Evolutionary conservation across 2,113 vertebrate genomes (phyloP), one percentile per base, ranked within the genome.

Genomic region (Rattus norvegicus): DNA sequence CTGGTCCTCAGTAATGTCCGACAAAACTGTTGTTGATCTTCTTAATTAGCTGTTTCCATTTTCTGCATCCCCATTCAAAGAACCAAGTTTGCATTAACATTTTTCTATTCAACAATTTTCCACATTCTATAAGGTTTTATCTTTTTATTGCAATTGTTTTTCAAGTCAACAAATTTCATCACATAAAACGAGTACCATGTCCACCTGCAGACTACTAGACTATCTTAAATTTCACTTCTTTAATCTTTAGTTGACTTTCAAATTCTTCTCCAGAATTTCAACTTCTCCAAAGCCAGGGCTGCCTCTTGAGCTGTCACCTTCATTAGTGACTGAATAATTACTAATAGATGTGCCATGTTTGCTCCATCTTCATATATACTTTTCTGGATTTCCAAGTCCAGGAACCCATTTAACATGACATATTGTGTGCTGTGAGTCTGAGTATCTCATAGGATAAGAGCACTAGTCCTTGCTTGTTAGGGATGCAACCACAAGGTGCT

Each of bases 1-100:
- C 61, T 99, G 99, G 96, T 99, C 99, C 94, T 99, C 99, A 95
- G 98, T 98, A 47, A 99, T 98, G 97, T 99, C 99, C 99, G 99
- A 92, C 97, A 99, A 61, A 99, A 98, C n/a, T 99, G 99, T 92
- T 99, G 99, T 63, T 99, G 99, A 99, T 99, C 99, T 99, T 97
- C 98, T 99, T 96, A 99, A 98, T 95, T 98, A 99, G 98, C 98
- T 99, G 94, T 99, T 99, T 97, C 99, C 99, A 94, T 99, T 99
- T 98, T 99, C 99, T 0, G 99, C 98, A 84, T 99, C 99, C 93
- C 99, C 99, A 94, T 98, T 97, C 98, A 98, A 93, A 98, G 97
- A 70, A 98, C 96, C 98, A 99, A 98, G 98, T 99, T 98, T 97
- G 99, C 99, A 75, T 98, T 99, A 76, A 96, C 97, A 98, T 99